Base-by-base conservation (phyloP, 2,888 invertebrate genomes). In the Mongoloraphidia duomilia region DNA sequence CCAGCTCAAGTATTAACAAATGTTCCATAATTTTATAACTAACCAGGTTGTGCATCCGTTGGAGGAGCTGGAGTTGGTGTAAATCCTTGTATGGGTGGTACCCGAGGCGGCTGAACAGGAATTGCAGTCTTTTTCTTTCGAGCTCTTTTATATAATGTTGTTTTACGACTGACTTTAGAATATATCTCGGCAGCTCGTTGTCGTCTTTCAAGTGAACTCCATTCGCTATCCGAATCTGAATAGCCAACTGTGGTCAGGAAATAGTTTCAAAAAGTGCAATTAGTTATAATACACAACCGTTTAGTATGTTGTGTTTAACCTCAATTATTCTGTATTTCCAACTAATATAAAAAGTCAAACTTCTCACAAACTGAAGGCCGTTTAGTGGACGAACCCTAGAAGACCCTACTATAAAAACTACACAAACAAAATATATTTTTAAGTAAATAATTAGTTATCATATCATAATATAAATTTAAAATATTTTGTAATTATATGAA, bases 221-320 rank as follows among this genome's bases (percentile, higher is more conserved):
- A 86, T 56, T 92, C 92, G 58, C 89, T 90, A 67, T 93, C 92
- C 8, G 92, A 90, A 67, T 93, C 92, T 50, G 88, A 88, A 67
- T 86, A 86, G 49, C 84, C 84, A 33, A 35, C 33, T 37, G 38
- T 46, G 33, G 44, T 41, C 38, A 26, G 26, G 26, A 26, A 26
- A 41, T 47, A 40, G 39, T 43, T 26, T 48, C 9, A 40, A 40
- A 49, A 48, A 11, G 26, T 9, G 38, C 26, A 26, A 26, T 26
- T 26, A 26, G 26, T 26, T 26, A 26, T 6, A 49, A 48, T 48
- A 51, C 49, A 45, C 48, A 52, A 47, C 46, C 38, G 46, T 41
- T 45, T 46, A 43, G 48, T 47, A 48, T 9, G 13, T 9, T 8
- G 42, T 34, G 17, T 26, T 33, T 44, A 46, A 46, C 10, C 26